Percentiles rank a stretch among this genome's conserved stretches.
Conservation (phyloP, 2,888 invertebrate genomes). For the Drosophila macrothrix region DNA sequence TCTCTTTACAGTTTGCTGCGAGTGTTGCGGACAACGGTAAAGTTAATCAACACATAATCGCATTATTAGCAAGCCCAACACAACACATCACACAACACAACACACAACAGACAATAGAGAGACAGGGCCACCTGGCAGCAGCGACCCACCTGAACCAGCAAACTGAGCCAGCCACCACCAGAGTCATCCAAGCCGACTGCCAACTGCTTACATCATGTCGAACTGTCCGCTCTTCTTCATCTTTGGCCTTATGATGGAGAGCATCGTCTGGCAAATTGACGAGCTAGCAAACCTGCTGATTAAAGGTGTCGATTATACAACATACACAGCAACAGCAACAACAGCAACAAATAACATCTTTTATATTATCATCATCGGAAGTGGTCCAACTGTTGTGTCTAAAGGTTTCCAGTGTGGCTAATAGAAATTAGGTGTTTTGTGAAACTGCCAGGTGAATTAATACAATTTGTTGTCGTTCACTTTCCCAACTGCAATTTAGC, state of each 20-base stretch:
- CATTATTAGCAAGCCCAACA: constrained; percentile 62
- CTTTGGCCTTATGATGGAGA: constrained; percentile 6
- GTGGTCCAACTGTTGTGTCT: constrained; percentile 6
- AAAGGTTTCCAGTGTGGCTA: constrained; percentile 15
- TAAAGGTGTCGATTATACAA: constrained; percentile 32
- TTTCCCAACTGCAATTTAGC: constrained; percentile 12
- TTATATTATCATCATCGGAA: constrained; percentile 2
- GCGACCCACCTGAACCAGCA: constrained; percentile 21
- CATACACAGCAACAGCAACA: neutral
- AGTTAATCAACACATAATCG: constrained; percentile 74
- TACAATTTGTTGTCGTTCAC: constrained; percentile 2
- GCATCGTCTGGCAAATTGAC: neutral
- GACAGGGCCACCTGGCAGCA: constrained; percentile 24
- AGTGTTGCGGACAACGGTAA: constrained; percentile 49
- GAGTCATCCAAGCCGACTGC: neutral
- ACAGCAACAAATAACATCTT: neutral
- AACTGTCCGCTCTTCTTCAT: neutral
- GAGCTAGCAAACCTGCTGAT: constrained; percentile 8
- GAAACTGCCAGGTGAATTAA: constrained; percentile 18
- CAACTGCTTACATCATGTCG: constrained; percentile 18
- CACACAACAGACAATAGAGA: constrained; percentile 2
- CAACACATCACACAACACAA: constrained; percentile 15
- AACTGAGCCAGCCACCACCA: neutral
- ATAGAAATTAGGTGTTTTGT: constrained; percentile 13
- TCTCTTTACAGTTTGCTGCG: constrained; percentile 44